These are phyloP conservation scores for Nerophis ophidion DNA, from an alignment of 2,113 vertebrate genomes.

Conservation along the genomic window DNA sequence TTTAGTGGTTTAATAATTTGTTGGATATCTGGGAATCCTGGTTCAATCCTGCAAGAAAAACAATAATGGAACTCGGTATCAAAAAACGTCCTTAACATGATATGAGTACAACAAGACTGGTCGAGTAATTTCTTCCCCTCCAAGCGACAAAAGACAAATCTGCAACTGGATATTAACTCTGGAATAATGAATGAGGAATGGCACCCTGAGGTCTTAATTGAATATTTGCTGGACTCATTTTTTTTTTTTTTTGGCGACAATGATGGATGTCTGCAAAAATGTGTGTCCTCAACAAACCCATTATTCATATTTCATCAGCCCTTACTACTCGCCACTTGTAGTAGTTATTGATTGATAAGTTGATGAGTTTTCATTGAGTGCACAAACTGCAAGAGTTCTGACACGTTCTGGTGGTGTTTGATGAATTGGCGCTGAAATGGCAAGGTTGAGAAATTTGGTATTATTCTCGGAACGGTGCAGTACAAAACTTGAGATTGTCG, in stretches of 20 bases:
- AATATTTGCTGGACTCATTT: constrained; percentile 65
- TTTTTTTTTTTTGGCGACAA: constrained; percentile 61
- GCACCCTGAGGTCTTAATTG: constrained; percentile 59
- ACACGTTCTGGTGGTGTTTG: constrained; percentile 44
- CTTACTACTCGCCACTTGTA: constrained; percentile 49
- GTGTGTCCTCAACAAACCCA: constrained; percentile 56
- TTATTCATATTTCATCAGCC: constrained; percentile 61
- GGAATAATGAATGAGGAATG: constrained; percentile 67
- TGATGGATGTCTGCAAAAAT: constrained; percentile 58
- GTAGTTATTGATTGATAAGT: constrained; percentile 64
- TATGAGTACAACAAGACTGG: constrained; percentile 1
- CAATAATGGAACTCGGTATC: neutral
- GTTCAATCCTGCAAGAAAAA: too few relatives aligned
- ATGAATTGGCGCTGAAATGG: constrained; percentile 37
- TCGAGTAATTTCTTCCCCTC: constrained; percentile 59
- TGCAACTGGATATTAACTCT: constrained; percentile 66
- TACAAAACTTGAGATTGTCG: too few relatives aligned
- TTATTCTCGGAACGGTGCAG: neutral
- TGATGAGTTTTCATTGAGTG: constrained; percentile 65
- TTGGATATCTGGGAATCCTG: too few relatives aligned
- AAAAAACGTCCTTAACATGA: neutral
- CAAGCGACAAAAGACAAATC: constrained; percentile 73
- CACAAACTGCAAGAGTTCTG: constrained; percentile 54
- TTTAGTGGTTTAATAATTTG: too few relatives aligned
- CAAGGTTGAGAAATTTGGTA: constrained; percentile 14